These are phyloP conservation scores for Aegotheles bennettii DNA, from an alignment of 2,113 vertebrate species.

Conservation along the genomic window DNA sequence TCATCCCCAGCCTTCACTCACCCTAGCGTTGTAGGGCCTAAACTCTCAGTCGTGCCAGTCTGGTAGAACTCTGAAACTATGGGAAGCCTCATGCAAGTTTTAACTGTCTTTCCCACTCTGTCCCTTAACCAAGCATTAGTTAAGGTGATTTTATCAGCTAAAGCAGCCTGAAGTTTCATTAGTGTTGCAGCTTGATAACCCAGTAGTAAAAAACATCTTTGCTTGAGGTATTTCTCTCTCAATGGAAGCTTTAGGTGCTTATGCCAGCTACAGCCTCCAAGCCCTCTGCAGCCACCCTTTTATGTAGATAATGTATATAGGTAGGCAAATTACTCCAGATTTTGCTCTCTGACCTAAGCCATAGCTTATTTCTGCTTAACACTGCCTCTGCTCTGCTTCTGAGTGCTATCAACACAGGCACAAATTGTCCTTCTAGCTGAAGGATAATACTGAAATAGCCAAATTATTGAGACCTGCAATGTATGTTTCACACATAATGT, in stretches of 20 bases:
- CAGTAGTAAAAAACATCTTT: neutral
- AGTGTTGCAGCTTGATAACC: neutral
- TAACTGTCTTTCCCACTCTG: neutral
- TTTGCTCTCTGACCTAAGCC: neutral
- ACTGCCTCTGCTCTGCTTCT: neutral
- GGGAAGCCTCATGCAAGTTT: neutral
- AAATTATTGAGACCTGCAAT: neutral
- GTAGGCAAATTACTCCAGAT: neutral
- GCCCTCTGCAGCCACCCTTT: neutral
- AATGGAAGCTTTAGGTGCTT: neutral
- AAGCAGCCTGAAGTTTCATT: neutral
- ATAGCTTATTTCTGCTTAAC: neutral
- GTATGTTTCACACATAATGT: neutral
- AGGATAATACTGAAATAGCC: neutral
- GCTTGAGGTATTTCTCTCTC: neutral
- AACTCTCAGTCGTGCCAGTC: neutral
- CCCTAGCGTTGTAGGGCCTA: neutral
- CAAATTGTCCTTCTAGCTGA: neutral
- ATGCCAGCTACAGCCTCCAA: neutral
- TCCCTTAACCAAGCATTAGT: neutral
- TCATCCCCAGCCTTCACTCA: neutral
- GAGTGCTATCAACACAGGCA: neutral
- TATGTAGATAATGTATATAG: neutral
- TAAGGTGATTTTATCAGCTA: neutral
- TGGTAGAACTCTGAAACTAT: neutral